Conservation (phyloP, 2,797 vertebrate genomes). For the Pygocentrus nattereri region DNA sequence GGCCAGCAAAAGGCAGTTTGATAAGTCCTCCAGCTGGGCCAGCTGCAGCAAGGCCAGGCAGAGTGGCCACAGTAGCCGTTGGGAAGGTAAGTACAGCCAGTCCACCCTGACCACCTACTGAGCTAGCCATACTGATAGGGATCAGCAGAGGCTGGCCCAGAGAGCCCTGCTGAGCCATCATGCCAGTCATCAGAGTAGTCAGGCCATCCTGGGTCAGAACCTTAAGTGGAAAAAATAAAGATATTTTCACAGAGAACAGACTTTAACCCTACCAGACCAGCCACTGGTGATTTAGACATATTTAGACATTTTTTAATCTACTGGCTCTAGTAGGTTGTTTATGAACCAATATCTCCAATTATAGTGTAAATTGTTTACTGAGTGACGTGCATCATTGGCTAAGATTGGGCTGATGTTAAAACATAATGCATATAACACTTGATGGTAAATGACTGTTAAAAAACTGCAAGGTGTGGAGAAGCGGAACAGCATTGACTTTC, state of each 20-base stretch:
- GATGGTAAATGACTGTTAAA: not conserved
- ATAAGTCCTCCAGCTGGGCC: conserved; percentile 87
- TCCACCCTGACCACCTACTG: conserved; percentile 90
- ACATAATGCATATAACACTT: not conserved
- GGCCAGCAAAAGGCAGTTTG: conserved; percentile 89
- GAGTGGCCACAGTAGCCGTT: conserved; percentile 89
- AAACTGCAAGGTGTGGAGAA: too few species aligned
- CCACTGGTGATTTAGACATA: too few species aligned
- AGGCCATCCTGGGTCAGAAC: conserved; percentile 96
- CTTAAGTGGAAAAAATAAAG: conserved; percentile 67
- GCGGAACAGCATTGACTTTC: too few species aligned
- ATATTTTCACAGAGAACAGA: not conserved
- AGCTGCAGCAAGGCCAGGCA: conserved; percentile 88
- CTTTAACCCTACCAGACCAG: too few species aligned
- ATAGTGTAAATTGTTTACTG: too few species aligned
- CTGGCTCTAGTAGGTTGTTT: too few species aligned
- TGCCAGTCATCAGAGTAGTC: conserved; percentile 94
- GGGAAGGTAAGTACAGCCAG: conserved; percentile 95
- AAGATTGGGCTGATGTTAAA: too few species aligned
- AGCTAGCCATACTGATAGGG: conserved; percentile 93
- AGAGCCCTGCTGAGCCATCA: conserved; percentile 94
- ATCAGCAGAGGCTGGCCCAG: conserved; percentile 96
- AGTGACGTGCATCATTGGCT: not conserved
- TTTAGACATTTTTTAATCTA: too few species aligned
- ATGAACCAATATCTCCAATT: too few species aligned